These are phyloP conservation scores for Ceratosolen solmsi DNA, from an alignment of 1,140 invertebrate genomes.

Conservation along the genomic window DNA sequence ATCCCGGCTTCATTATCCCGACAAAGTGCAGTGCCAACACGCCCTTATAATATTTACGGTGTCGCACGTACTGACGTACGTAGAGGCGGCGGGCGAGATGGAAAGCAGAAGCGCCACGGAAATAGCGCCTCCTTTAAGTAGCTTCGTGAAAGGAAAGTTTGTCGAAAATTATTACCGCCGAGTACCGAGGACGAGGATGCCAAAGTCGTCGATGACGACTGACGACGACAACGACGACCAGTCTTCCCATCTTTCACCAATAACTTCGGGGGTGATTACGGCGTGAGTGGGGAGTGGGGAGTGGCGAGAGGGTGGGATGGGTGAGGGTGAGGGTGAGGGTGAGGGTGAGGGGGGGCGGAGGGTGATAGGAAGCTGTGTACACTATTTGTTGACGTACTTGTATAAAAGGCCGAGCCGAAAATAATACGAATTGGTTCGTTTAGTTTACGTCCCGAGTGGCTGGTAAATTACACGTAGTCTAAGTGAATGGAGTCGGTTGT, in stretches of 20 bases:
- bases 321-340: too few species aligned
- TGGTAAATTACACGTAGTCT: not conserved
- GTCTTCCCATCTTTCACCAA: not conserved
- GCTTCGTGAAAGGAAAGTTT: slow-evolving; percentile 12
- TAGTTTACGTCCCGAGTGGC: not conserved
- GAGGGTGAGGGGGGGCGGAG: too few species aligned
- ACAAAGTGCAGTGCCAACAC: not conserved
- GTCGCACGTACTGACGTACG: not conserved
- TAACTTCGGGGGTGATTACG: too few species aligned
- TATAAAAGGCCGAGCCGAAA: not conserved
- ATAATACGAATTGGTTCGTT: not conserved
- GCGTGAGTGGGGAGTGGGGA: too few species aligned
- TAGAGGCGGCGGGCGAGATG: not conserved
- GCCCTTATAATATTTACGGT: not conserved
- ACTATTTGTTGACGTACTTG: not conserved
- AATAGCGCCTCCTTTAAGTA: not conserved
- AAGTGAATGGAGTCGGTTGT: not conserved
- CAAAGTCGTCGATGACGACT: too few species aligned
- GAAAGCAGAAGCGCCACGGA: not conserved
- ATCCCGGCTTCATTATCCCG: not conserved
- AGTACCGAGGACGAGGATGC: too few species aligned
- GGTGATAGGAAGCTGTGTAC: not conserved
- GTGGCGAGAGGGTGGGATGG: too few species aligned
- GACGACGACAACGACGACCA: too few species aligned
- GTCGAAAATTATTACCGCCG: not conserved